These are phyloP conservation scores for Chalcosyrphus nemorum DNA, from an alignment of 2,888 invertebrate species.

Conservation along the genomic window DNA sequence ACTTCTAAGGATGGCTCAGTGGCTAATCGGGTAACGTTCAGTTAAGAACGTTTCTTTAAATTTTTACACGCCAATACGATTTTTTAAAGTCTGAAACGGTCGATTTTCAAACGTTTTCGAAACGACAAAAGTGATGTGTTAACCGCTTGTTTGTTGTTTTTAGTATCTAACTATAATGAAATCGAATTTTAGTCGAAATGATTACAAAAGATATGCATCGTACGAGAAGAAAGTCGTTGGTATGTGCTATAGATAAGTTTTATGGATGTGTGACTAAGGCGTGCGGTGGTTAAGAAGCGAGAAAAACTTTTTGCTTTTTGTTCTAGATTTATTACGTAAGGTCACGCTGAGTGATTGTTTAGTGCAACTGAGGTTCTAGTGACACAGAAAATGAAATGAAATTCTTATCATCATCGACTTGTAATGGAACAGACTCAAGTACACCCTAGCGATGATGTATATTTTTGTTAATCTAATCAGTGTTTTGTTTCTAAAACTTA, in stretches of 20 bases:
- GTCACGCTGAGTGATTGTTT: not conserved
- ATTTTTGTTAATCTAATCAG: slow-evolving; percentile 44
- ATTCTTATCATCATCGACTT: not conserved
- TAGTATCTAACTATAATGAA: slow-evolving; percentile 69
- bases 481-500: slow-evolving; percentile 20
- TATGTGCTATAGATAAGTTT: slow-evolving; percentile 40
- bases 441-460: slow-evolving; percentile 1
- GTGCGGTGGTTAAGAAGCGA: not conserved
- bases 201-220: slow-evolving; percentile 79
- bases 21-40: slow-evolving; percentile 77
- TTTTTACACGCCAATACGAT: not conserved
- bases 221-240: slow-evolving; percentile 79
- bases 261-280: not conserved
- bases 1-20: slow-evolving; percentile 75
- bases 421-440: slow-evolving; percentile 8
- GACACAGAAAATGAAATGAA: not conserved
- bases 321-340: slow-evolving; percentile 53
- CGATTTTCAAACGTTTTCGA: not conserved
- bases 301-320: slow-evolving; percentile 49
- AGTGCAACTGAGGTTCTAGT: not conserved
- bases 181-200: slow-evolving; percentile 78
- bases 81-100: not conserved
- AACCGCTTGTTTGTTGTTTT: slow-evolving; percentile 1
- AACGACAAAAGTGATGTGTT: slow-evolving; percentile 46
- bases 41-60: slow-evolving; percentile 75